Percentiles rank a stretch among this genome's conserved stretches.
Evolutionary conservation across 2,797 vertebrate species (phyloP).

Genomic region (Neoniphon sammara): DNA sequence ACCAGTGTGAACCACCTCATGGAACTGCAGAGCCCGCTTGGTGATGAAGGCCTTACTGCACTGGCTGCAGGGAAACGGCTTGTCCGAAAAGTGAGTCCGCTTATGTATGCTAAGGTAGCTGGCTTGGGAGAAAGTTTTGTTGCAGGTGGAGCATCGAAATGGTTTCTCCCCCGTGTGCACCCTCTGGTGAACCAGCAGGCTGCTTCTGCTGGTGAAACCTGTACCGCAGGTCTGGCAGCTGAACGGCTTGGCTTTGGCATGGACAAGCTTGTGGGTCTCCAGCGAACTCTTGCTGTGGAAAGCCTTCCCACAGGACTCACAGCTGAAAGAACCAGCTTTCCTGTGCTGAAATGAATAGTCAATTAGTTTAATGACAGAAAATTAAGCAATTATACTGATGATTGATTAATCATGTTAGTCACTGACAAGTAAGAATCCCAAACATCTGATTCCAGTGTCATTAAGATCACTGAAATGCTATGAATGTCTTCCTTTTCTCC

Average conservation of each 20-base stretch:
- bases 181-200: slow-evolving; percentile 33
- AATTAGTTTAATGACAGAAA: no score
- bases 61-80: slow-evolving; percentile 67
- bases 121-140: slow-evolving; percentile 35
- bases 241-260: slow-evolving; percentile 40
- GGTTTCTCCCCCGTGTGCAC: slow-evolving; percentile 34
- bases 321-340: no score
- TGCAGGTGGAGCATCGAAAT: slow-evolving; percentile 26
- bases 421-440: no score
- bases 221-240: slow-evolving; percentile 30
- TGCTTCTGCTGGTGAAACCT: slow-evolving; percentile 33
- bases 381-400: no score
- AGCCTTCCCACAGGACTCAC: no score
- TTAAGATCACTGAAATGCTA: no score
- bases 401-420: no score
- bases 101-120: slow-evolving; percentile 55
- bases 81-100: slow-evolving; percentile 70
- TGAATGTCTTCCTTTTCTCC: no score
- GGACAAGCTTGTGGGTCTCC: slow-evolving; percentile 23
- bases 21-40: slow-evolving; percentile 66
- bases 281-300: background rate
- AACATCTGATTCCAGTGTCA: no score
- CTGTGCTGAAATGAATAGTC: no score
- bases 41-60: slow-evolving; percentile 72
- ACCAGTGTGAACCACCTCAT: slow-evolving; percentile 75